These are phyloP conservation scores for Neosilurus hyrtlii DNA, from an alignment of 2,797 vertebrate species.

Conservation along the genomic window DNA sequence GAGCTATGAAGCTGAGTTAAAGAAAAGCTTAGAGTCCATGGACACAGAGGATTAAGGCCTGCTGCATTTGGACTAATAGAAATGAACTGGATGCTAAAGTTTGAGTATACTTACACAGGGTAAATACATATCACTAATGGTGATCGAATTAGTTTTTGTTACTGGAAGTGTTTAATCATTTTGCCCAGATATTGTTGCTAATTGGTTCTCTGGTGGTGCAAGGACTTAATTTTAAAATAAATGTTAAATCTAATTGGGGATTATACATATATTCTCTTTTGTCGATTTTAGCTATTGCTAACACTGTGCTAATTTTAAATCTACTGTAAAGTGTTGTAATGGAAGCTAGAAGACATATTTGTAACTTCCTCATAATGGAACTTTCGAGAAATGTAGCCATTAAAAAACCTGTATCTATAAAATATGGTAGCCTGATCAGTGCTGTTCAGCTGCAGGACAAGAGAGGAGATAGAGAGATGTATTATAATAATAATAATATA, in stretches of 20 bases:
- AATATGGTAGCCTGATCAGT: neutral
- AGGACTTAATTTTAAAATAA: neutral
- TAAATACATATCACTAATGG: neutral
- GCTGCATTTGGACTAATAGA: conserved; percentile 34
- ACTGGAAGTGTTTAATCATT: neutral
- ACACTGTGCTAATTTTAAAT: neutral
- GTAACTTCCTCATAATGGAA: neutral
- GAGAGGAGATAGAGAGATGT: neutral
- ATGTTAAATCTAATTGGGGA: neutral
- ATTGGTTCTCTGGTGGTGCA: neutral
- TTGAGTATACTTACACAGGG: neutral
- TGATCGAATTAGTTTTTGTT: conserved; percentile 12
- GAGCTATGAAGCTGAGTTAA: conserved; percentile 77
- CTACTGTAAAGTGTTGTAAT: neutral
- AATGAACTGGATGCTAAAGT: conserved; percentile 35
- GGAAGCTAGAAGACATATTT: neutral
- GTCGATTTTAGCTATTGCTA: conserved; percentile 4
- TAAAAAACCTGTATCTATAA: neutral
- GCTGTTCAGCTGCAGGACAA: neutral
- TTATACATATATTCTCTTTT: neutral
- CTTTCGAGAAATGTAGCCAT: neutral
- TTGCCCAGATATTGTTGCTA: neutral
- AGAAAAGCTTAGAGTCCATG: conserved; percentile 52
- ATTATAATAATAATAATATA: too few relatives aligned
- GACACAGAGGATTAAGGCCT: conserved; percentile 63